phyloP scores from a whole-genome alignment of 2,113 vertebrate species.

The Ailurus styani region DNA sequence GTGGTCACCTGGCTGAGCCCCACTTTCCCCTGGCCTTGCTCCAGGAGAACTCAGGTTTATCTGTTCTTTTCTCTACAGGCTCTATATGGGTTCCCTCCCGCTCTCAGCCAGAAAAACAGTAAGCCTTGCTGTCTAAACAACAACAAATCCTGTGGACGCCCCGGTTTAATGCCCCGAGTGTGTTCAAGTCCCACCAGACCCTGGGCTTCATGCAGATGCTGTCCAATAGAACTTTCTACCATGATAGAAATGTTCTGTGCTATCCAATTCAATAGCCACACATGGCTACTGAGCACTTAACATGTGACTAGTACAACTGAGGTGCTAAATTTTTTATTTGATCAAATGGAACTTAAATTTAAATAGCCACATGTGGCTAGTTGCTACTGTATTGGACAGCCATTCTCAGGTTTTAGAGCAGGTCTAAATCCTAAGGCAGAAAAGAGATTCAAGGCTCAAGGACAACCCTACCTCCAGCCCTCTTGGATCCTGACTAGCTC shows the following conservation, averaged over 20 bases:
- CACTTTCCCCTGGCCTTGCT: not conserved
- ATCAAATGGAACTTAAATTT: not conserved
- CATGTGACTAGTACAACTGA: not conserved
- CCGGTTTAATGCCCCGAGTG: not conserved
- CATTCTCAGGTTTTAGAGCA: not conserved
- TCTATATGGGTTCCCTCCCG: not conserved
- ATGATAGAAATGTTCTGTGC: not conserved
- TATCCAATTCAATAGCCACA: not conserved
- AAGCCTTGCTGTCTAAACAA: not conserved
- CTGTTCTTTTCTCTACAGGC: not conserved
- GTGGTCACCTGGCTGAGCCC: not conserved
- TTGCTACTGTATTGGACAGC: fast-evolving
- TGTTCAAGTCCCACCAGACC: not conserved
- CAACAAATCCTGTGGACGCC: not conserved
- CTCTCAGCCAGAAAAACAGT: not conserved
- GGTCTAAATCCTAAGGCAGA: not conserved
- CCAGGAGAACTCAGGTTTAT: not conserved
- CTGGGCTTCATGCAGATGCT: not conserved
- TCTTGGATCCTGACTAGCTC: not conserved
- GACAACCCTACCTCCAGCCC: not conserved
- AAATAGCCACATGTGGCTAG: not conserved
- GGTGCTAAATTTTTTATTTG: not conserved
- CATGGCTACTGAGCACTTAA: not conserved
- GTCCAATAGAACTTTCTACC: not conserved
- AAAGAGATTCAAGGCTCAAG: constrained; percentile 17